phyloP scores from a whole-genome alignment of 1,140 invertebrate species.

The Pectinophora gossypiella region DNA sequence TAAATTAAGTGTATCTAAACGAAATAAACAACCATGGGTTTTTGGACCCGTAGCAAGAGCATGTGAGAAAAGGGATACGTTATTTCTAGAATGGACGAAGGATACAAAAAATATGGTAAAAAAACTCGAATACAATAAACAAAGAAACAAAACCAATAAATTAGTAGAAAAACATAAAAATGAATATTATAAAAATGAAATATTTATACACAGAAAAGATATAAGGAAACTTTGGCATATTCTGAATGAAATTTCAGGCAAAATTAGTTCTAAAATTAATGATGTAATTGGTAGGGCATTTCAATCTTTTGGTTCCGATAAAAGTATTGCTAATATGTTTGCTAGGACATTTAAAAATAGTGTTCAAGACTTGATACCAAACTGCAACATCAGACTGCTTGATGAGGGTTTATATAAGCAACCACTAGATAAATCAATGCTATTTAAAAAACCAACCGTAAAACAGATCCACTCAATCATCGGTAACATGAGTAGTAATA shows the following conservation, averaged over 20 bases:
- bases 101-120: no score
- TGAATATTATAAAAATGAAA: not conserved
- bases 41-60: no score
- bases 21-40: no score
- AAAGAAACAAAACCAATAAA: slow-evolving; percentile 3
- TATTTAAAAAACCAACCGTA: not conserved
- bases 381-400: not conserved
- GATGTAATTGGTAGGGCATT: not conserved
- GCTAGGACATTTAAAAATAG: not conserved
- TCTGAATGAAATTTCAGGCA: not conserved
- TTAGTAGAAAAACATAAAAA: not conserved
- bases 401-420: not conserved
- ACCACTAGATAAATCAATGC: not conserved
- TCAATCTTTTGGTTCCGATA: not conserved
- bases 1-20: no score
- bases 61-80: no score
- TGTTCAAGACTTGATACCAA: not conserved
- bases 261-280: not conserved
- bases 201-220: not conserved
- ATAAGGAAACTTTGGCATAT: not conserved
- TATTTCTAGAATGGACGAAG: no score
- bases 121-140: no score
- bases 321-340: slow-evolving; percentile 3
- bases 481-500: not conserved
- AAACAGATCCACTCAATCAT: not conserved